Conservation (phyloP, 2,888 invertebrate species). For the Drosophila prostipennis region DNA sequence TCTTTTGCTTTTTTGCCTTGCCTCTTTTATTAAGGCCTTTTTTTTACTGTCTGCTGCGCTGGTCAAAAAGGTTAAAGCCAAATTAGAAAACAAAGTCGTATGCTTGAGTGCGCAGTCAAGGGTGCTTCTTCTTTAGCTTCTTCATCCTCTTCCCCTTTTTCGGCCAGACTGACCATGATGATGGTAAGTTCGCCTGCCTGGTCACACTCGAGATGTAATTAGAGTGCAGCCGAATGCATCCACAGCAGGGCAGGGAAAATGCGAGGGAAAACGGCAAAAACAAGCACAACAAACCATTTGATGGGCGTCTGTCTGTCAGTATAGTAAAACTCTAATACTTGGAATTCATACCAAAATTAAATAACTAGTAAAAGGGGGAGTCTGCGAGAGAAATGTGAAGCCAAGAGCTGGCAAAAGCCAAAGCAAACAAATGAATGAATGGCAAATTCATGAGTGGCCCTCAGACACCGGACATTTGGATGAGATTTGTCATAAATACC, state of each 20-base stretch:
- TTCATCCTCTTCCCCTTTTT: conserved; percentile 8
- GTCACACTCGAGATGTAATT: conserved; percentile 72
- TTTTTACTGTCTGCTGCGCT: conserved; percentile 36
- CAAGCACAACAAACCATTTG: background rate
- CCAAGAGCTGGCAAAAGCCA: too few species aligned
- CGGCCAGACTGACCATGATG: conserved; percentile 28
- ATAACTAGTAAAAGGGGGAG: background rate
- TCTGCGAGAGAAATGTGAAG: background rate
- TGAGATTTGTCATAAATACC: conserved; percentile 23
- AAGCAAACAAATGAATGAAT: conserved; percentile 30
- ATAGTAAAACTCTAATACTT: too few species aligned
- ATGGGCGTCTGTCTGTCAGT: too few species aligned
- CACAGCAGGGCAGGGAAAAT: conserved; percentile 21
- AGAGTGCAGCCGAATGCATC: conserved; percentile 74
- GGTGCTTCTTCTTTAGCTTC: conserved; percentile 51
- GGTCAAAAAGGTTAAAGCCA: conserved; percentile 66
- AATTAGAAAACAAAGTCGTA: conserved; percentile 73
- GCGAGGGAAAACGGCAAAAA: background rate
- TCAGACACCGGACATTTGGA: background rate
- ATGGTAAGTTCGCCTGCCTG: conserved; percentile 57
- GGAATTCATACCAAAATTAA: too few species aligned
- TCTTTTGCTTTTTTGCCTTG: background rate
- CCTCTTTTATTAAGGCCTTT: conserved; percentile 11
- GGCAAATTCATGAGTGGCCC: conserved; percentile 16
- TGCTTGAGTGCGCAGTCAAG: conserved; percentile 68